phyloP scores from a whole-genome alignment of 2,888 invertebrate species.

The Cryptocephalus primarius region DNA sequence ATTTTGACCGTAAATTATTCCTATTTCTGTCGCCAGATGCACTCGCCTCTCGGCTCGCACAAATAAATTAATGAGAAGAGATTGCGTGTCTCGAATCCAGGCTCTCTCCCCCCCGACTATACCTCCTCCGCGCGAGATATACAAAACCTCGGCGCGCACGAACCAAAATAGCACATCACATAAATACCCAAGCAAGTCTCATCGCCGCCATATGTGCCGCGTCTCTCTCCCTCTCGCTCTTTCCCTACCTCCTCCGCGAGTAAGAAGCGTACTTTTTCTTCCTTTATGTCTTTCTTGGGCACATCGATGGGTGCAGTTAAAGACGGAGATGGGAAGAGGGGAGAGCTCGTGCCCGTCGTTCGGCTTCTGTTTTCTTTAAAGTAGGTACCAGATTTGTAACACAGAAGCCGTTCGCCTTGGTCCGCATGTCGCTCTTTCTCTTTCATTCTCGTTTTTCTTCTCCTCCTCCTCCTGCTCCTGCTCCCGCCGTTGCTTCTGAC shows the following conservation, averaged over 20 bases:
- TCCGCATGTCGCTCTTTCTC: constrained; percentile 1
- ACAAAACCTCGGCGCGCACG: constrained; percentile 3
- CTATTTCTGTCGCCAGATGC: no score
- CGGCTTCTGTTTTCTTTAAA: constrained; percentile 13
- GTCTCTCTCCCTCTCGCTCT: constrained; percentile 5
- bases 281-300: not conserved
- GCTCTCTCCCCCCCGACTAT: no score
- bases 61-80: no score
- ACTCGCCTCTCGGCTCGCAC: no score
- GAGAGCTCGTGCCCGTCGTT: constrained; percentile 10
- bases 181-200: constrained; percentile 5
- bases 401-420: constrained; percentile 16
- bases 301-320: constrained; percentile 4
- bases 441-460: not conserved
- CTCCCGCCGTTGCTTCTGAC: not conserved
- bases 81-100: no score
- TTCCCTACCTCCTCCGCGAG: constrained; percentile 3
- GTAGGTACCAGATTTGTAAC: constrained; percentile 13
- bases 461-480: not conserved
- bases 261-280: not conserved
- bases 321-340: not conserved
- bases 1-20: no score
- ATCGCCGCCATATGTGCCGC: constrained; percentile 9
- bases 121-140: no score
- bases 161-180: constrained; percentile 10